Percentiles rank a stretch among this genome's conserved stretches.
These are phyloP conservation scores for Columba guinea DNA, from an alignment of 2,797 vertebrate genomes.

Conservation along the genomic window DNA sequence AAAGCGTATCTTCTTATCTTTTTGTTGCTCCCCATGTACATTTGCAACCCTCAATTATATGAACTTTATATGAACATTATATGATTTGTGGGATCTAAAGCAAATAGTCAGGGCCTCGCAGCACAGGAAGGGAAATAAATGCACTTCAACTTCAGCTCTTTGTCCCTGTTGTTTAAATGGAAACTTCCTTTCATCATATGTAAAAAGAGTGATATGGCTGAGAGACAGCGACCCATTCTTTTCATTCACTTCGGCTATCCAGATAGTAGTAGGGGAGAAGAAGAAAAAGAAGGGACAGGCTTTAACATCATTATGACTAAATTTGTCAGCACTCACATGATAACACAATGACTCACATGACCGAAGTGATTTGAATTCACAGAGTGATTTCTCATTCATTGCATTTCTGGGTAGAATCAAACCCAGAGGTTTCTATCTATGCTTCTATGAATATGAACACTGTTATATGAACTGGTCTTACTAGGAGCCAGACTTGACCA, in stretches of 20 bases:
- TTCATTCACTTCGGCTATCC: background rate
- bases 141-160: background rate
- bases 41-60: background rate
- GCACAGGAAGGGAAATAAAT: background rate
- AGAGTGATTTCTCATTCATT: background rate
- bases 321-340: background rate
- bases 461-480: background rate
- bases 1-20: accelerated
- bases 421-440: background rate
- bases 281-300: background rate
- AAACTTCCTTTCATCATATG: background rate
- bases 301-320: background rate
- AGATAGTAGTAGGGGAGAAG: background rate
- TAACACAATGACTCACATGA: background rate
- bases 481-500: background rate
- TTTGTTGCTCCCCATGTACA: background rate
- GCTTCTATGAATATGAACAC: background rate
- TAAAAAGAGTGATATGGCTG: background rate
- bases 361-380: background rate
- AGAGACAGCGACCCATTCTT: background rate
- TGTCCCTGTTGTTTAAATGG: background rate
- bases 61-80: background rate
- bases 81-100: background rate
- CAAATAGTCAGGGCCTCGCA: background rate
- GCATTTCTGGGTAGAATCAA: background rate